Conservation (phyloP, 2,113 vertebrate genomes). For the Dipodomys ordii region DNA sequence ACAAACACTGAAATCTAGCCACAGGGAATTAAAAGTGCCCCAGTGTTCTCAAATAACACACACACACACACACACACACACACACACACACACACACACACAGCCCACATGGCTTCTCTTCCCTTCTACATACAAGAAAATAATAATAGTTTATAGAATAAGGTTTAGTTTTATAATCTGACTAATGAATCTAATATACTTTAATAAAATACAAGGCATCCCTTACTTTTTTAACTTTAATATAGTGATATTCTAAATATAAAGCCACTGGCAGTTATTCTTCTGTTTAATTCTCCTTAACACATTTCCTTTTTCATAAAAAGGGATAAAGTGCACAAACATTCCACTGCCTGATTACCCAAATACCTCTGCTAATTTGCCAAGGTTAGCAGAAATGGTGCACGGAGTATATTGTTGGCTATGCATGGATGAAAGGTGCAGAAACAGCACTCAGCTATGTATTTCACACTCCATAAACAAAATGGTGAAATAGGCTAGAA, state of each 20-base stretch:
- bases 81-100: no score
- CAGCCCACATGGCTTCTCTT: background rate
- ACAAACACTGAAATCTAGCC: conserved; percentile 34
- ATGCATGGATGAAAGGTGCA: conserved; percentile 72
- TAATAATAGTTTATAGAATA: background rate
- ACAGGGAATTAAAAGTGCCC: conserved; percentile 35
- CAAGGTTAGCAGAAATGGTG: conserved; percentile 82
- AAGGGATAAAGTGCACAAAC: conserved; percentile 79
- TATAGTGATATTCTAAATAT: conserved; percentile 55
- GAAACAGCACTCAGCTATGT: conserved; percentile 64
- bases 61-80: background rate
- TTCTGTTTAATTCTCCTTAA: conserved; percentile 72
- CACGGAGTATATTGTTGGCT: conserved; percentile 70
- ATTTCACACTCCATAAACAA: conserved; percentile 83
- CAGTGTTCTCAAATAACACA: background rate
- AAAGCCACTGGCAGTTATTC: conserved; percentile 53
- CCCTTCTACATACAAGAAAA: background rate
- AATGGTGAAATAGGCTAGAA: conserved; percentile 66
- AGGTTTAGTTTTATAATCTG: background rate
- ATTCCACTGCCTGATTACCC: conserved; percentile 79
- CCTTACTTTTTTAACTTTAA: conserved; percentile 50
- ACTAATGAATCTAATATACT: conserved; percentile 51
- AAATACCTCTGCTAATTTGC: conserved; percentile 81
- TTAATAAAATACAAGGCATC: conserved; percentile 31
- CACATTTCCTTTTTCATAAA: conserved; percentile 77